Evolutionary conservation across 1,140 invertebrate genomes (phyloP).

Genomic region (Geopemphigus sp.): DNA sequence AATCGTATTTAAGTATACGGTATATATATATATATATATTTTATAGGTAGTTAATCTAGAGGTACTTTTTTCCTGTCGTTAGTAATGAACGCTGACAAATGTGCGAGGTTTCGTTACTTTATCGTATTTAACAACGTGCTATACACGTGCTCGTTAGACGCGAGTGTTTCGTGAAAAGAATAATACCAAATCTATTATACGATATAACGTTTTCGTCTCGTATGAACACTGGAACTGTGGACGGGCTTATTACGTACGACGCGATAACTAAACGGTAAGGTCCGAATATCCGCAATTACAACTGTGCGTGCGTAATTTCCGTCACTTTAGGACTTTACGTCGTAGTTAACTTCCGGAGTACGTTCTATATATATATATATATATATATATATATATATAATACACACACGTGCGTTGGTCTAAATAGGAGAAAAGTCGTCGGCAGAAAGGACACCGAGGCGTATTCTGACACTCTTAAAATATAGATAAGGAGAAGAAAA

Average conservation of each 20-base stretch:
- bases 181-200: too few relatives aligned
- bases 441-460: too few relatives aligned
- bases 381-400: too few relatives aligned
- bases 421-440: too few relatives aligned
- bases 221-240: background rate
- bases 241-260: background rate
- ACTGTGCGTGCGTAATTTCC: too few relatives aligned
- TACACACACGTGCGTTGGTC: too few relatives aligned
- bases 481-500: background rate
- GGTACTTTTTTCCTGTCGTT: background rate
- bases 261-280: background rate
- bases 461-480: too few relatives aligned
- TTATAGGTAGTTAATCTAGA: background rate
- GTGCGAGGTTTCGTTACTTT: background rate
- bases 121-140: background rate
- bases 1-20: too few relatives aligned
- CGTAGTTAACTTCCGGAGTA: too few relatives aligned
- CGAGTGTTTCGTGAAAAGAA: conserved; percentile 3
- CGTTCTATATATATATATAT: too few relatives aligned
- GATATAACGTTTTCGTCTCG: background rate
- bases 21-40: too few relatives aligned
- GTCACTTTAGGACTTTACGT: background rate
- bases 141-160: background rate
- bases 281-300: background rate
- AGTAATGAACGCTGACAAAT: background rate